Percentiles rank a stretch among this genome's conserved stretches.
phyloP scores from a whole-genome alignment of 2,113 vertebrate genomes.

The Caretta caretta region DNA sequence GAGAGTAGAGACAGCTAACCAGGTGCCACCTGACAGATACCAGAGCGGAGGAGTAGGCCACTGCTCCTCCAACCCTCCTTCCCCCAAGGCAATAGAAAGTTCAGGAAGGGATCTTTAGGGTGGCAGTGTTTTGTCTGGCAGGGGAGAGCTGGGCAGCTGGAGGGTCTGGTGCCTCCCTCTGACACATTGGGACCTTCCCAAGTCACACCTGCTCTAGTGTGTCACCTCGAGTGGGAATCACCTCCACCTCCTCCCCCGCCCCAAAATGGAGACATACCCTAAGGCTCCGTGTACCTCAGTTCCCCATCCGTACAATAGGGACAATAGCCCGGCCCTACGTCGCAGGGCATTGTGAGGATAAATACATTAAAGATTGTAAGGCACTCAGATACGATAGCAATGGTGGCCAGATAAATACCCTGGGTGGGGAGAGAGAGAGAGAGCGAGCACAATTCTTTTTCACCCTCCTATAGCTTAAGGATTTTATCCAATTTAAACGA shows the following conservation, averaged over 20 bases:
- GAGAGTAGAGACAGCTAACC: background rate
- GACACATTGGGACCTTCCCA: too few relatives aligned
- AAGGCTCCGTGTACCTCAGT: background rate
- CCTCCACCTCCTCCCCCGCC: too few relatives aligned
- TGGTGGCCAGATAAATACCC: background rate
- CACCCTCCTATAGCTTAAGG: constrained; percentile 56
- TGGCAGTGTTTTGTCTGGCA: background rate
- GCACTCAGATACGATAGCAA: background rate
- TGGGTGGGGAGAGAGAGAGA: background rate
- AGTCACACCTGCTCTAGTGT: background rate
- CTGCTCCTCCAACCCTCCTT: background rate
- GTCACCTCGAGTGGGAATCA: background rate
- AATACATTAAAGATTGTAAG: background rate
- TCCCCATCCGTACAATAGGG: background rate
- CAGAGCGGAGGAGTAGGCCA: background rate
- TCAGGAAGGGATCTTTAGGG: background rate
- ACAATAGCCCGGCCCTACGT: background rate
- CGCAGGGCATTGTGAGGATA: background rate
- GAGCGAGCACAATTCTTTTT: constrained; percentile 19
- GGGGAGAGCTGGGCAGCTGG: background rate
- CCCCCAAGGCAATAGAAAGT: background rate
- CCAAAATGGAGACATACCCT: background rate
- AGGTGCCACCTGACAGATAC: background rate
- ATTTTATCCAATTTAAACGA: constrained; percentile 81
- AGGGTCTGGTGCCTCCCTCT: background rate